Evolutionary conservation across 1,140 invertebrate genomes (phyloP).

Genomic region (Dendroctonus valens): DNA sequence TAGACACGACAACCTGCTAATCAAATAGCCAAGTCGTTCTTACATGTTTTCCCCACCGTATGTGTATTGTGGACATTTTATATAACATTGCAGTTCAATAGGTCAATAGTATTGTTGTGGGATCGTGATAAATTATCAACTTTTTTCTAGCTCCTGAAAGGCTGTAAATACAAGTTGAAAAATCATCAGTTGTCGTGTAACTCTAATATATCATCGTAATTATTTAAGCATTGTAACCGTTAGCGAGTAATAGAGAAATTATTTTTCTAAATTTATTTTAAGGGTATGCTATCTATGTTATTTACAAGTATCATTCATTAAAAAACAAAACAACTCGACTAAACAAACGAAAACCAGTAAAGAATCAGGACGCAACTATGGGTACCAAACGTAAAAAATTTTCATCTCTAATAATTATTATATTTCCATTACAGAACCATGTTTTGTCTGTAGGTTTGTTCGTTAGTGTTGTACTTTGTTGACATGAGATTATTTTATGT

Average conservation of each 20-base stretch:
- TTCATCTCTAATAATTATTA: not conserved
- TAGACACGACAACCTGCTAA: too few species aligned
- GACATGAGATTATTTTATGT: not conserved
- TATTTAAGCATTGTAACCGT: not conserved
- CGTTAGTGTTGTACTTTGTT: not conserved
- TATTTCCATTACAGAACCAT: not conserved
- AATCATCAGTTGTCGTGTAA: not conserved
- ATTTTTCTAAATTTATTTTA: slow-evolving; percentile 1
- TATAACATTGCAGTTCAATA: too few species aligned
- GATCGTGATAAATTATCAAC: not conserved
- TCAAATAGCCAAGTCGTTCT: too few species aligned
- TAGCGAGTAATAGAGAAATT: not conserved
- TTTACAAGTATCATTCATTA: too few species aligned
- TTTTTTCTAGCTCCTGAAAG: not conserved
- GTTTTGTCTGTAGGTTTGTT: too few species aligned
- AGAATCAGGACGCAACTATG: not conserved
- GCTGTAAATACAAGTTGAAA: not conserved
- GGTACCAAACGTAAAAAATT: not conserved
- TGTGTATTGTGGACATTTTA: too few species aligned
- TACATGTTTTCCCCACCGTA: too few species aligned
- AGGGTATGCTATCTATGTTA: not conserved
- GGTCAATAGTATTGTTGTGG: not conserved
- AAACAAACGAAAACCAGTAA: not conserved
- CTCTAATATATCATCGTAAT: not conserved
- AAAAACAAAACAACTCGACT: not conserved